phyloP scores from a whole-genome alignment of 92 coral and sea anemone species.

The Porites rus region DNA sequence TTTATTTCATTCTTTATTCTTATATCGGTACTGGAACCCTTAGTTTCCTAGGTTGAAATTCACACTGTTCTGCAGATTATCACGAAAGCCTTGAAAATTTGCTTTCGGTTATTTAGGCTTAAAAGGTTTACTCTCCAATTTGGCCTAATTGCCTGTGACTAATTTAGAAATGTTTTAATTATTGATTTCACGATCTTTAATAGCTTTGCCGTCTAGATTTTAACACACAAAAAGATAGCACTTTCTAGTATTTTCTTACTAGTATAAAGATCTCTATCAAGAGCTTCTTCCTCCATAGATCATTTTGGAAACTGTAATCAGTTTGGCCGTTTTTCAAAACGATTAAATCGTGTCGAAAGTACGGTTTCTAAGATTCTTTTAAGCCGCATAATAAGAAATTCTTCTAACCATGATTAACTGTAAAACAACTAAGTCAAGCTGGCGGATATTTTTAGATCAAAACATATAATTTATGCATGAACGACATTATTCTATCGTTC shows the following conservation, averaged over 20 bases:
- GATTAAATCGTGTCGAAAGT: background rate
- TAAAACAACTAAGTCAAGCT: background rate
- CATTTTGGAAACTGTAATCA: background rate
- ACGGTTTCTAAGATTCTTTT: background rate
- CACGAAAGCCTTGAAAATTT: background rate
- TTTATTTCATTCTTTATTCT: too few relatives aligned
- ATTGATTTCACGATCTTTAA: background rate
- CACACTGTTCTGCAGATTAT: background rate
- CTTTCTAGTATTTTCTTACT: background rate
- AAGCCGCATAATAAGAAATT: background rate
- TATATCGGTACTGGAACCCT: background rate
- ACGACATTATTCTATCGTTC: background rate
- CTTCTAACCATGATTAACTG: background rate
- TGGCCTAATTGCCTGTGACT: background rate
- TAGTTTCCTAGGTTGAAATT: background rate
- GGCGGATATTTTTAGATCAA: slow-evolving; percentile 15
- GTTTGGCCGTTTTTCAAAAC: background rate
- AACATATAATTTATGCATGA: slow-evolving; percentile 33
- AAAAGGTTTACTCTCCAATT: background rate
- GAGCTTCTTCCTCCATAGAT: too few relatives aligned
- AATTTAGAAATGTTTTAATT: slow-evolving; percentile 11
- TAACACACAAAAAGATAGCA: background rate
- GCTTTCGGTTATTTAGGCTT: background rate
- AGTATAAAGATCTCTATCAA: too few relatives aligned
- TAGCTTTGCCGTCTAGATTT: background rate